Evolutionary conservation across 2,888 invertebrate species (phyloP), one percentile per base, ranked within the genome.

Genomic region (Sisyra terminalis): DNA sequence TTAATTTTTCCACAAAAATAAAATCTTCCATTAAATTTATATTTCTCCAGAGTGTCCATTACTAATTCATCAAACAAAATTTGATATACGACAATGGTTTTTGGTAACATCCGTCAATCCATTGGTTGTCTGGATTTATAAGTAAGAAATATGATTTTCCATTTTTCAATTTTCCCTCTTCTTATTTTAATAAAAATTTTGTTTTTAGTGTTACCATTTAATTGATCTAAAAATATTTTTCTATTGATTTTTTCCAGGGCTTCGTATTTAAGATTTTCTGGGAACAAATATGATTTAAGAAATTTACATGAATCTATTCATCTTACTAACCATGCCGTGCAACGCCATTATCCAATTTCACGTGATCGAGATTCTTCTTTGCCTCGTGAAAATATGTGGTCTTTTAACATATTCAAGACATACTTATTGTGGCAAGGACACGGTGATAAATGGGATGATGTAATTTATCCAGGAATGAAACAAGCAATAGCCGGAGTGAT

Each of bases 51-150:
- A 93, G 66, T 75, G 79, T 46, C 93, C 93, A 0, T 64, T 93
- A 42, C 74, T 90, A 38, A 78, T 93, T 49, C 82, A 90, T 63
- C 74, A 84, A 54, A 90, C 90, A 2, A 93, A 93, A 65, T 93
- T 93, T 58, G 93, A 93, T 62, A 92, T 93, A 50, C 73, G 93
- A 4, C 93, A 93, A 62, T 93, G 93, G 93, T 93, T 93, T 63
- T 65, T 93, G 47, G 80, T 93, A 17, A 89, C 92, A 1, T 85
- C 81, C 58, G 85, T 86, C 54, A 86, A 89, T 56, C 93, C 93
- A 0, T 64, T 93, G 29, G 84, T 86, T 1, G 76, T 93, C 46
- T 93, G 90, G 89, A 79, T 93, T 68, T 93, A 92, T 67, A 84
- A 82, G 82, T 82, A 69, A 60, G 61, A 40, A 44, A 31, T 37